Evolutionary conservation across 2,113 vertebrate species (phyloP).

Genomic region (Catharus bicknelli): DNA sequence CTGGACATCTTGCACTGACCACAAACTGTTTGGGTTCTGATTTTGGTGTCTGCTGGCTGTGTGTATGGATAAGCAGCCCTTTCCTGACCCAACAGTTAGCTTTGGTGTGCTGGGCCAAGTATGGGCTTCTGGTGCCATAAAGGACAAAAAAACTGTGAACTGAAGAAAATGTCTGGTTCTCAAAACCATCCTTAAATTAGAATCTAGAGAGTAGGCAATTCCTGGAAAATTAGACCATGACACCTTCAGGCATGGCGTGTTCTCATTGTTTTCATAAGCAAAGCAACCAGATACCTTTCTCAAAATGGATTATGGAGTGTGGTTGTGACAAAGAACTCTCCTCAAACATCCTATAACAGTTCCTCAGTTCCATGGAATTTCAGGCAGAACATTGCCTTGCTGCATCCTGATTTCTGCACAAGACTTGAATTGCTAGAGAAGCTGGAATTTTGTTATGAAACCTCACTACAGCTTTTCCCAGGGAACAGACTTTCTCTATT

Average conservation of each 20-base stretch:
- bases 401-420: neutral
- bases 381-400: neutral
- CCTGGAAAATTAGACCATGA: neutral
- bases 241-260: neutral
- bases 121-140: neutral
- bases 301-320: too few relatives aligned
- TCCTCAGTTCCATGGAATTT: neutral
- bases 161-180: neutral
- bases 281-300: neutral
- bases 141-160: neutral
- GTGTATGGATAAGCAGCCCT: neutral
- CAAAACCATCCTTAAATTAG: neutral
- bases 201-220: neutral
- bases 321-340: neutral
- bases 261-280: neutral
- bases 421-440: neutral
- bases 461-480: neutral
- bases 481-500: neutral
- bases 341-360: neutral
- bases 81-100: neutral
- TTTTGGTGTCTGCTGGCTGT: neutral
- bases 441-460: neutral
- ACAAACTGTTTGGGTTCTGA: neutral
- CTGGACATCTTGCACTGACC: neutral
- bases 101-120: neutral